These are phyloP conservation scores for Nomada fabriciana DNA, from an alignment of 2,888 invertebrate species.

Conservation along the genomic window DNA sequence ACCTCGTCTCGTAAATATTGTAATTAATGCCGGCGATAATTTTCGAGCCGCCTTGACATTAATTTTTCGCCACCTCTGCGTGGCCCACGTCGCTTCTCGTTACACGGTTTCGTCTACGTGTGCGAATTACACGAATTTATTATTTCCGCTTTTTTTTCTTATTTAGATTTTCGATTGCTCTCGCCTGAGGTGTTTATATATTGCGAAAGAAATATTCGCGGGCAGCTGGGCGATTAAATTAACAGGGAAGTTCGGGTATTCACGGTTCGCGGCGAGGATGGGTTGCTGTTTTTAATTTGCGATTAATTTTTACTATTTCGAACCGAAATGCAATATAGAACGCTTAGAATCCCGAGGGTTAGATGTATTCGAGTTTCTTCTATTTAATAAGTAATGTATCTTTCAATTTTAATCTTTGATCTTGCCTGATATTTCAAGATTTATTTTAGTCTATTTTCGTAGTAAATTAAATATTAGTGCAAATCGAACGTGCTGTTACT, in stretches of 20 bases:
- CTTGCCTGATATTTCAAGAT: too few relatives aligned
- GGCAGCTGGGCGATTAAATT: background rate
- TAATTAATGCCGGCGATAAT: conserved; percentile 56
- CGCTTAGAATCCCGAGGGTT: background rate
- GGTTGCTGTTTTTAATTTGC: too few relatives aligned
- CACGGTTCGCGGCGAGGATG: too few relatives aligned
- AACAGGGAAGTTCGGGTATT: background rate
- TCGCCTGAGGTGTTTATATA: background rate
- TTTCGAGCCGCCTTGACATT: conserved; percentile 27
- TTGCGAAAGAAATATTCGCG: background rate
- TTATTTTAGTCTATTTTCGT: background rate
- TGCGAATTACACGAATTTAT: background rate
- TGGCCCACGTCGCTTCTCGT: background rate
- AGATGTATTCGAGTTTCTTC: too few relatives aligned
- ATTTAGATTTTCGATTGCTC: background rate
- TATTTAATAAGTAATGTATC: too few relatives aligned
- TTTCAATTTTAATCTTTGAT: too few relatives aligned
- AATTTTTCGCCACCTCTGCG: conserved; percentile 17
- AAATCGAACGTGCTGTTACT: background rate
- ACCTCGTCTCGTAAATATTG: conserved; percentile 42
- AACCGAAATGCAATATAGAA: background rate
- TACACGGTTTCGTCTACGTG: background rate
- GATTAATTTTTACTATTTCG: too few relatives aligned
- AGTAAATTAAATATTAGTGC: background rate
- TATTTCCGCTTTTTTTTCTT: background rate